Base-by-base conservation (phyloP, 2,888 invertebrate species). In the Sussaba pulchella region DNA sequence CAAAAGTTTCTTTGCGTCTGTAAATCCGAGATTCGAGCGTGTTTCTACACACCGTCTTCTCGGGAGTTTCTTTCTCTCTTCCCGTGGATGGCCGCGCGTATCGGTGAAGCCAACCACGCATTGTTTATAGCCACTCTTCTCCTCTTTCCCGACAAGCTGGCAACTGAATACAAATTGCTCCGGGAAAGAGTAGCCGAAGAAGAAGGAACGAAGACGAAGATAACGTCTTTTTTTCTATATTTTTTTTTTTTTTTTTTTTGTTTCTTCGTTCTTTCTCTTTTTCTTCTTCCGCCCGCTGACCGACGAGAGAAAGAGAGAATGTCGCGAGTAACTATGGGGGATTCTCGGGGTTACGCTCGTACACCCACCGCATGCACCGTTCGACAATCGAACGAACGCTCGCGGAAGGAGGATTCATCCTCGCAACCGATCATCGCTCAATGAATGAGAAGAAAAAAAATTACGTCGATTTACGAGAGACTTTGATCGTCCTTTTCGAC, bases 51-150 rank as follows among this genome's bases (percentile, higher is more conserved):
- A n/a, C n/a, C n/a, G n/a, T n/a, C n/a, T n/a, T n/a, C n/a, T n/a
- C n/a, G n/a, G n/a, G n/a, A n/a, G n/a, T n/a, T n/a, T n/a, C n/a
- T n/a, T n/a, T n/a, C n/a, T n/a, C n/a, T n/a, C n/a, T n/a, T n/a
- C n/a, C n/a, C n/a, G n/a, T n/a, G 86, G 89, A 89, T 90, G 86
- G 87, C 83, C 85, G 85, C 81, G 88, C 86, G 89, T 88, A 89
- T 90, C 88, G 90, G 89, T 87, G 87, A 86, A 88, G 85, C 89
- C 76, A 81, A 64, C 78, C 89, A 89, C 90, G 88, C 90, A 89
- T 91, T 91, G 91, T 92, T 92, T 92, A 91, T 92, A 90, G 90
- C 90, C 89, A 87, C 90, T n/a, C n/a, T 89, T 90, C 90, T 90
- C 89, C 89, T 89, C 88, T 89, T 89, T 89, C 87, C 87, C 89